Evolutionary conservation across 2,888 invertebrate genomes (phyloP), one percentile per base, ranked within the genome.

Genomic region (Venustoraphidia nigricollis): DNA sequence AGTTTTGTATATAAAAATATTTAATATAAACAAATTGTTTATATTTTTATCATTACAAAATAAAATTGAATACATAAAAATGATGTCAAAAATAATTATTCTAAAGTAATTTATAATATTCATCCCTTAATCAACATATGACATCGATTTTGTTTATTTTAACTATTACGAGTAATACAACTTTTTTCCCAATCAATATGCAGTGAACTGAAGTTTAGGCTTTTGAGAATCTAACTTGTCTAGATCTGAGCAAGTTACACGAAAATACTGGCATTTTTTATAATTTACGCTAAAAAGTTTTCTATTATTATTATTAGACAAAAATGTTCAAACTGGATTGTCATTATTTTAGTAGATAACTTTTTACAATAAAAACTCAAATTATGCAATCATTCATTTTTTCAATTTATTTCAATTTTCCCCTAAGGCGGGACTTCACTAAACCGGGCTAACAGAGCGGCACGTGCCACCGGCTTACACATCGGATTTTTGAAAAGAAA

Each of bases 1-100:
- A 67, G 67, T 63, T 51, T 39, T 39, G 40, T 39, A 39, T 39
- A 39, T 39, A 39, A 39, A 39, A 44, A 44, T 34, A 44, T 44
- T 34, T 14, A 36, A 36, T 44, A 36, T 17, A 36, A 36, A 44
- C 17, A 36, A 36, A 36, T n/a, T 36, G 40, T 13, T 42, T 36
- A 44, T 44, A 44, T 44, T 34, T n/a, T 11, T 36, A 44, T 36
- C 37, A 13, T 36, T 17, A 17, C 9, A 17, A 10, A 14, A 34
- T 11, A 36, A 36, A 36, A 17, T 37, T 34, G 36, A 36, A 36
- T 34, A 27, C 6, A 27, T 27, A 27, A 27, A 27, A 27, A 27
- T 27, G 27, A 27, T 27, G 27, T 27, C 27, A 27, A 27, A 27
- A 27, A 27, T 17, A 27, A 27, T 27, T 27, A 27, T 27, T 27